Conservation (phyloP, 2,888 invertebrate genomes). For the Dilophus febrilis region DNA sequence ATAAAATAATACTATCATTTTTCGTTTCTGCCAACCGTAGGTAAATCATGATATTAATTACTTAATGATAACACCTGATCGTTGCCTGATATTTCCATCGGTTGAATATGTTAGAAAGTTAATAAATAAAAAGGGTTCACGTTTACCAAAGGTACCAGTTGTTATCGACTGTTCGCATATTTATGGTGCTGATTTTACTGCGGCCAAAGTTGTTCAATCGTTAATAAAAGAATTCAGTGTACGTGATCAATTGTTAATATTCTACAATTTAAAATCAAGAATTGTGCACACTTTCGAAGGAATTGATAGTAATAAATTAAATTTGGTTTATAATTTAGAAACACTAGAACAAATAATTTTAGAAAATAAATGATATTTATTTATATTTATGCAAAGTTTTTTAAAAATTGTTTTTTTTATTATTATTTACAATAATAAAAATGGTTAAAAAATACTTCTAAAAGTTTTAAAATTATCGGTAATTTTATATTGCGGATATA, state of each 20-base stretch:
- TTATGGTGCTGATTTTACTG: slow-evolving; percentile 76
- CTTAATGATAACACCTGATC: slow-evolving; percentile 69
- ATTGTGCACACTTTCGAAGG: slow-evolving; percentile 70
- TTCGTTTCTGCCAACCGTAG: slow-evolving; percentile 16
- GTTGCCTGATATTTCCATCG: slow-evolving; percentile 79
- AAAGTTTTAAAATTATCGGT: too few relatives aligned
- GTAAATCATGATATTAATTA: slow-evolving; percentile 54
- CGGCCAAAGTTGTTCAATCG: slow-evolving; percentile 61
- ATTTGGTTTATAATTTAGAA: too few relatives aligned
- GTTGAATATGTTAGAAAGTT: slow-evolving; percentile 76
- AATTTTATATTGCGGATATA: too few relatives aligned
- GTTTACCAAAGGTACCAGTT: slow-evolving; percentile 52
- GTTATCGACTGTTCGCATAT: slow-evolving; percentile 79
- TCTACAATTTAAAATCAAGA: slow-evolving; percentile 67
- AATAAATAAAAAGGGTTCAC: slow-evolving; percentile 63
- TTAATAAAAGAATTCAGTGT: slow-evolving; percentile 57
- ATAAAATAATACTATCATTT: too few relatives aligned
- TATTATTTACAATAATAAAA: too few relatives aligned
- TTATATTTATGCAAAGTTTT: too few relatives aligned
- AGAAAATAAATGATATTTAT: too few relatives aligned
- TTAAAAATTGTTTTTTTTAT: too few relatives aligned
- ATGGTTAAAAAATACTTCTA: too few relatives aligned
- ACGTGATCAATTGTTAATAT: slow-evolving; percentile 57
- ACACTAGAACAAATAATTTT: too few relatives aligned
- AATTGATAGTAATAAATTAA: too few relatives aligned